Conservation (phyloP, 1,140 invertebrate genomes). For the Drosophila leontia region DNA sequence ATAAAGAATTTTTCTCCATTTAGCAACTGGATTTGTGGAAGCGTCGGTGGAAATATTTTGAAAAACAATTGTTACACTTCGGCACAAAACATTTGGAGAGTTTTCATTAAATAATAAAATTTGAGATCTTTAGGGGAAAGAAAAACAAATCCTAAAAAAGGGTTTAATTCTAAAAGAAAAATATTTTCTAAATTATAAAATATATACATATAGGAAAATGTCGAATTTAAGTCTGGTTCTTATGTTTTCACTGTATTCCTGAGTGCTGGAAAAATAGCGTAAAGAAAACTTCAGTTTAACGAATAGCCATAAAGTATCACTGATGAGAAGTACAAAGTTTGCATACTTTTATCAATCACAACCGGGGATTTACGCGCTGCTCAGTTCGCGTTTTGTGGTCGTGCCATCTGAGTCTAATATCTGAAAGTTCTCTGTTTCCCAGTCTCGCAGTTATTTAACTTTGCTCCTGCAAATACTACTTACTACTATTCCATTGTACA, state of each 20-base stretch:
- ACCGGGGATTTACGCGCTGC: conserved; percentile 7
- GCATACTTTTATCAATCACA: conserved; percentile 27
- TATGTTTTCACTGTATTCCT: not conserved
- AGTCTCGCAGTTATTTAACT: conserved; percentile 14
- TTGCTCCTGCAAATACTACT: conserved; percentile 14
- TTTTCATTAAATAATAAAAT: not conserved
- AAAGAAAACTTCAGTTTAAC: not conserved
- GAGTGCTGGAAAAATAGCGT: not conserved
- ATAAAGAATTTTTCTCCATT: conserved; percentile 11
- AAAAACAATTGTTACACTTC: conserved; percentile 23
- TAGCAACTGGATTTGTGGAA: conserved; percentile 18
- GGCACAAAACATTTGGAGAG: not conserved
- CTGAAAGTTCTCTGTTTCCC: not conserved
- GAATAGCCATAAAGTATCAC: conserved; percentile 9
- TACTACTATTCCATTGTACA: conserved; percentile 6
- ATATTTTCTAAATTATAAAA: too few species aligned
- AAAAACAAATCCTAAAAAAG: too few species aligned
- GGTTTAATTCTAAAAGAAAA: not conserved
- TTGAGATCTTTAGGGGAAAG: too few species aligned
- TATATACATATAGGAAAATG: not conserved
- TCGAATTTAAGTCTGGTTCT: not conserved
- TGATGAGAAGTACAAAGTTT: conserved; percentile 9
- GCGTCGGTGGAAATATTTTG: not conserved
- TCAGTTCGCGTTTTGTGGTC: conserved; percentile 19
- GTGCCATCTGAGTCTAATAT: conserved; percentile 1